Percentiles rank a stretch among this genome's conserved stretches.
phyloP scores from a whole-genome alignment of 2,797 vertebrate genomes.

The Danio aesculapii region DNA sequence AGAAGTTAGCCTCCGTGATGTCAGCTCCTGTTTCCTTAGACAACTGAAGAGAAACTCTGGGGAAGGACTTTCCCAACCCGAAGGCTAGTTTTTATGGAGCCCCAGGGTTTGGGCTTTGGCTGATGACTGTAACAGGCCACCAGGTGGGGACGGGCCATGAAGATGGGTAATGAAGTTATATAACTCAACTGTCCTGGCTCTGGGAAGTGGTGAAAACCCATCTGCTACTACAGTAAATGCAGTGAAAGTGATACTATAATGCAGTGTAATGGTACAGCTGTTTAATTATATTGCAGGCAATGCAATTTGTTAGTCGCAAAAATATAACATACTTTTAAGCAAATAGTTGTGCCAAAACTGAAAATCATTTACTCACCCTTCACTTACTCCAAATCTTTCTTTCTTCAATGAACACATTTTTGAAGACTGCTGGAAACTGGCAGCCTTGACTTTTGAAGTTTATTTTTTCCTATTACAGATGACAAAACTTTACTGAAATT shows the following conservation, averaged over 20 bases:
- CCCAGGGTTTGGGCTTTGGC: slow-evolving; percentile 37
- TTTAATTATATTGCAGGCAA: background rate
- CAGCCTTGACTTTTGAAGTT: too few species aligned
- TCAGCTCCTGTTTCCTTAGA: slow-evolving; percentile 15
- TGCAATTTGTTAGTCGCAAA: background rate
- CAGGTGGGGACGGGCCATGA: slow-evolving; percentile 60
- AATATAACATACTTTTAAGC: too few species aligned
- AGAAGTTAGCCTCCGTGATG: slow-evolving; percentile 26
- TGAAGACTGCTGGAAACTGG: too few species aligned
- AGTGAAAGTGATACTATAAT: slow-evolving; percentile 2
- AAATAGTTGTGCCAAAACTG: too few species aligned
- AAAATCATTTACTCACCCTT: too few species aligned
- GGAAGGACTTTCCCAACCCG: slow-evolving; percentile 46
- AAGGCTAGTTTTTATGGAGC: slow-evolving; percentile 50
- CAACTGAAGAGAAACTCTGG: slow-evolving; percentile 38
- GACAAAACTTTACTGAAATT: too few species aligned
- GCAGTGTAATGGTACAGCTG: background rate
- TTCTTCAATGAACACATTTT: too few species aligned
- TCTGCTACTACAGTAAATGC: slow-evolving; percentile 8
- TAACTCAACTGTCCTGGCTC: slow-evolving; percentile 26
- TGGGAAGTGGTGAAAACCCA: slow-evolving; percentile 21
- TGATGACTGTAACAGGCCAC: slow-evolving; percentile 48
- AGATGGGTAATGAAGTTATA: slow-evolving; percentile 48
- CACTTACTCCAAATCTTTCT: too few species aligned
- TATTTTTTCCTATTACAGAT: too few species aligned